These are phyloP conservation scores for Bombylius major DNA, from an alignment of 2,888 invertebrate species.

Conservation along the genomic window DNA sequence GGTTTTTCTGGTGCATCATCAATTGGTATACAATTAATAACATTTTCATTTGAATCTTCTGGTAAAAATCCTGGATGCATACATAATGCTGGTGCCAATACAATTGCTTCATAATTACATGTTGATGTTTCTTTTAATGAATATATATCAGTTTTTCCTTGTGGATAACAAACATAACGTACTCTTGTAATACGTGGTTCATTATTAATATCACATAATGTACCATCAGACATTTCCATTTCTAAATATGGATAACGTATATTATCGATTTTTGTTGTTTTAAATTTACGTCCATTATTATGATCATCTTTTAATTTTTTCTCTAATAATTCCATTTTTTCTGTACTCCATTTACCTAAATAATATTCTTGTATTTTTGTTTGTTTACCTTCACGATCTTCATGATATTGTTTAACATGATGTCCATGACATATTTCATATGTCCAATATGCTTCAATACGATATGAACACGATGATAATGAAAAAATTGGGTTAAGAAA, in stretches of 20 bases:
- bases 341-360: slow-evolving; percentile 63
- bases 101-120: slow-evolving; percentile 87
- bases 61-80: slow-evolving; percentile 78
- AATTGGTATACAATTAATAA: slow-evolving; percentile 60
- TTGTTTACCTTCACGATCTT: slow-evolving; percentile 78
- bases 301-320: slow-evolving; percentile 39
- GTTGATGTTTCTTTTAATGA: slow-evolving; percentile 86
- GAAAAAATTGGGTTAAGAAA: slow-evolving; percentile 63
- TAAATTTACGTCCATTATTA: slow-evolving; percentile 44
- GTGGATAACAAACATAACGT: slow-evolving; percentile 77
- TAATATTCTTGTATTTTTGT: slow-evolving; percentile 74
- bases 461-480: slow-evolving; percentile 70
- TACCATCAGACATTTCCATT: slow-evolving; percentile 78
- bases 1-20: slow-evolving; percentile 59
- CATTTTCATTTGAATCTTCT: slow-evolving; percentile 61
- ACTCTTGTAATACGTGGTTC: slow-evolving; percentile 70
- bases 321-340: slow-evolving; percentile 47
- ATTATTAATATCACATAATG: slow-evolving; percentile 80
- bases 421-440: slow-evolving; percentile 93
- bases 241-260: slow-evolving; percentile 76
- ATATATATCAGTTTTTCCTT: slow-evolving; percentile 83
- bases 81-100: slow-evolving; percentile 78
- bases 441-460: slow-evolving; percentile 87
- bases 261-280: slow-evolving; percentile 74
- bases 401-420: slow-evolving; percentile 88